Conservation (phyloP, 2,113 vertebrate species). For the Zosterops japonicus region DNA sequence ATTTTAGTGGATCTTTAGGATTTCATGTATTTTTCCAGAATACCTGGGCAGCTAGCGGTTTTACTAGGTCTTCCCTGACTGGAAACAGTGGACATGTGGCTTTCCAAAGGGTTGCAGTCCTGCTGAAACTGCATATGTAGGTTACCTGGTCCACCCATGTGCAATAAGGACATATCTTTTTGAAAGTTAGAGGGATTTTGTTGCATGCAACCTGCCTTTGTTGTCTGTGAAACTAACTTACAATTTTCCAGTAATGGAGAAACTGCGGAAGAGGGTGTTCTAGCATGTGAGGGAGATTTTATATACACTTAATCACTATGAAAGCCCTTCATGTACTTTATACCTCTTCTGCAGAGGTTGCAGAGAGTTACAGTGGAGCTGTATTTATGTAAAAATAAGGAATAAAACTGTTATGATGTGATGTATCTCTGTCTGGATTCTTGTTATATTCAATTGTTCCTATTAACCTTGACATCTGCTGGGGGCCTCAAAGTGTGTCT, state of each 20-base stretch:
- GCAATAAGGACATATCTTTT: background rate
- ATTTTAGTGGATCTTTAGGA: background rate
- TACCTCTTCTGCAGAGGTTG: background rate
- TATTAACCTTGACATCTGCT: background rate
- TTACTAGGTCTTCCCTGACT: background rate
- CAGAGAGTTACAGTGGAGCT: background rate
- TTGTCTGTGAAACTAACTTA: background rate
- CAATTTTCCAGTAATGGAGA: background rate
- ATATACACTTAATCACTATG: background rate
- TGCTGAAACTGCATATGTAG: background rate
- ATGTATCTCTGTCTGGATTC: background rate
- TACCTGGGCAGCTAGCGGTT: background rate
- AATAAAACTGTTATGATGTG: background rate
- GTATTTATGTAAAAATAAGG: background rate
- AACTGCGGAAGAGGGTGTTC: background rate
- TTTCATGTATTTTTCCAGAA: background rate
- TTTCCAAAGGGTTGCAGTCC: background rate
- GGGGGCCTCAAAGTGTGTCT: background rate
- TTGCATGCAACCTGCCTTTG: background rate
- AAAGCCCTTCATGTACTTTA: background rate
- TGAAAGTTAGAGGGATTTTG: accelerated
- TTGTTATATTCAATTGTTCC: background rate
- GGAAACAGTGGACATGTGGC: background rate
- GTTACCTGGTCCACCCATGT: background rate
- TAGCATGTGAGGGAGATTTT: background rate